These are phyloP conservation scores for mouse (Mus musculus) DNA, from an alignment of 2,113 vertebrate genomes.

Conservation along the genomic window GRCm39 chr3:100576001-100576500, in stretches of 20 bases:
- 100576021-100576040: neutral
- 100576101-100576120: neutral
- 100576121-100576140: neutral
- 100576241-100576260: neutral
- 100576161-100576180: neutral
- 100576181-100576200: neutral
- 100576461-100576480: conserved; percentile 32
- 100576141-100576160: neutral
- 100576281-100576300: neutral
- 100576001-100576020: neutral
- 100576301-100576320: neutral
- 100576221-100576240: too few species aligned
- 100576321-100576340: neutral
- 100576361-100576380: neutral
- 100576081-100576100: neutral
- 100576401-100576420: conserved; percentile 15
- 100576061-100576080: neutral
- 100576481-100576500: neutral
- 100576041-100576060: neutral
- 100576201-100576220: neutral
- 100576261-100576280: neutral
- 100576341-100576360: neutral
- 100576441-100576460: conserved; percentile 24
- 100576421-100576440: conserved; percentile 27
- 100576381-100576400: neutral